Evolutionary conservation across 2,797 vertebrate species (phyloP), one percentile per base, ranked within the genome.

Genomic region (Furcifer pardalis): DNA sequence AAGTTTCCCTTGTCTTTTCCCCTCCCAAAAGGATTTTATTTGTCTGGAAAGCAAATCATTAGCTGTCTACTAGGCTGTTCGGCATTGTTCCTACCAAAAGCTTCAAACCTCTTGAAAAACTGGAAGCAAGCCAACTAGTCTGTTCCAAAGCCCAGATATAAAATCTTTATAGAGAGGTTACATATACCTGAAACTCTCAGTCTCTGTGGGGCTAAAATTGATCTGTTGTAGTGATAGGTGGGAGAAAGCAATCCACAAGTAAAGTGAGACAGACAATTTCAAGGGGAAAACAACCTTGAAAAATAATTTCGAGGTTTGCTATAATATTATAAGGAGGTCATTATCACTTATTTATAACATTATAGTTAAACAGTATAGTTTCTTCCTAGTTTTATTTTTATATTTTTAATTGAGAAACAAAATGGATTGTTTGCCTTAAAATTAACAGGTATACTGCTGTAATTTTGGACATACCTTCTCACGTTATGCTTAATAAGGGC

Each of bases 1-100:
- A 60, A 77, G 73, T 69, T 81, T 56, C 82, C 87, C 89, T 91
- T 76, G 78, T 56, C 37, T 15, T 21, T 85, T 86, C 85, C 89
- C 92, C 90, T 87, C 77, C 72, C 86, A 93, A 87, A 90, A 88
- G 87, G 82, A 93, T 91, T 91, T 56, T 85, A 46, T 90, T 93
- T 91, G 90, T 93, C 93, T 92, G 79, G 68, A 93, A 92, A 92
- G 83, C 30, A 19, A 94, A 91, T 92, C 86, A 72, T 93, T 94
- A 91, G 46, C 60, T 86, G 91, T 93, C 85, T 90, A 84, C 56
- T 62, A 88, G 86, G 81, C 84, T 83, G 85, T 87, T 2, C 59
- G 79, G 85, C 71, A 32, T 80, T 87, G 13, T 74, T 90, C 44
- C 86, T 90, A 89, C 90, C 90, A 86, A 92, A 92, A 91, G 72